phyloP scores from a whole-genome alignment of 2,888 invertebrate genomes.

The Panopea generosa region DNA sequence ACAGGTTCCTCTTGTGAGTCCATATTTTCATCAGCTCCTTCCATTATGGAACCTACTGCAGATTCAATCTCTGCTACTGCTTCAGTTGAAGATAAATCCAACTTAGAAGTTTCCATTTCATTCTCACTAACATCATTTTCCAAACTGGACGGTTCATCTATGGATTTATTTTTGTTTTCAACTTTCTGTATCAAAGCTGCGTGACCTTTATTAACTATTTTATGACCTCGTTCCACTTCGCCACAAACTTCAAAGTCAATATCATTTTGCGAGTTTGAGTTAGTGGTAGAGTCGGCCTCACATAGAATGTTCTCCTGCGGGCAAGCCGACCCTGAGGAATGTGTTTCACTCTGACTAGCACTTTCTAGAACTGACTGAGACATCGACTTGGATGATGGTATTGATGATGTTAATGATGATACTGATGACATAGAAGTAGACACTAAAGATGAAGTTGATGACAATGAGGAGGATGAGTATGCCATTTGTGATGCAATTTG shows the following conservation, averaged over 20 bases:
- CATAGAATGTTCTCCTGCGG: too few relatives aligned
- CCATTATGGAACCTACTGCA: conserved; percentile 59
- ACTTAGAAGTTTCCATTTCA: conserved; percentile 25
- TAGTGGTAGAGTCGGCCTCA: conserved; percentile 23
- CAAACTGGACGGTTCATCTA: conserved; percentile 50
- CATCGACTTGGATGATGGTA: conserved; percentile 11
- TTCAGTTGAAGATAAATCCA: conserved; percentile 32
- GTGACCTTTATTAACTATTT: conserved; percentile 54
- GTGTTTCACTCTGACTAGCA: conserved; percentile 53
- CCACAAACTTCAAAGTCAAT: conserved; percentile 69
- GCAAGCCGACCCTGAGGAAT: conserved; percentile 42
- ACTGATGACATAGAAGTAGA: conserved; percentile 48
- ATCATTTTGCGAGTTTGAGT: conserved; percentile 44
- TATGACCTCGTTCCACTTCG: conserved; percentile 66
- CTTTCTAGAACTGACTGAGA: conserved; percentile 6
- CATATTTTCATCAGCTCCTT: conserved; percentile 38
- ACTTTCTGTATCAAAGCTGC: too few relatives aligned
- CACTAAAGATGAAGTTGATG: too few relatives aligned
- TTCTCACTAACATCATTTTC: conserved; percentile 10
- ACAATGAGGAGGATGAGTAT: conserved; percentile 33
- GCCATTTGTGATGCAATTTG: conserved; percentile 52
- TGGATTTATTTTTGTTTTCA: neutral
- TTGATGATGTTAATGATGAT: conserved; percentile 32
- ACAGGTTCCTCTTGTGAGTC: conserved; percentile 52
- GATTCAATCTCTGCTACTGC: conserved; percentile 54